phyloP scores from a whole-genome alignment of 2,888 invertebrate genomes.

The Dasysyrphus tricinctus region DNA sequence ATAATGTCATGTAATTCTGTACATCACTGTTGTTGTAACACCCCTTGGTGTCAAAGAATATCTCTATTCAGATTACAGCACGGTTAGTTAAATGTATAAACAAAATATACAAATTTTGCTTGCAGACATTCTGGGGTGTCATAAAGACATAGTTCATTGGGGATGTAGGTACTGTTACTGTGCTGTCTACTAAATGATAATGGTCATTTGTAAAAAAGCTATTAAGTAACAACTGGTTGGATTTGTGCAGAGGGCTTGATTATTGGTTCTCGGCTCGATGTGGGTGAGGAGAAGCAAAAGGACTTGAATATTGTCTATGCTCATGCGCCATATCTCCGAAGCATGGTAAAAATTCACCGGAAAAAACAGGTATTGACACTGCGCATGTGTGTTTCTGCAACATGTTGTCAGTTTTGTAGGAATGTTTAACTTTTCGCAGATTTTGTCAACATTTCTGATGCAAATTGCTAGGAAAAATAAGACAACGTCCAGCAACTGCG shows the following conservation, averaged over 20 bases:
- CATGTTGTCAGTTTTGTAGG: constrained; percentile 56
- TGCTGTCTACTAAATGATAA: constrained; percentile 61
- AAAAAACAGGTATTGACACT: not conserved
- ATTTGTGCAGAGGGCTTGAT: constrained; percentile 28
- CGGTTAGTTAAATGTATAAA: constrained; percentile 70
- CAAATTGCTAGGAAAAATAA: not conserved
- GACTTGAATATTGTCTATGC: constrained; percentile 37
- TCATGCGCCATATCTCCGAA: constrained; percentile 50
- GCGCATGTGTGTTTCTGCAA: constrained; percentile 68
- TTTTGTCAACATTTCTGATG: constrained; percentile 58
- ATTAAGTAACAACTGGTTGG: constrained; percentile 63
- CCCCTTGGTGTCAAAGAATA: constrained; percentile 47
- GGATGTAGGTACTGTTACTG: constrained; percentile 27
- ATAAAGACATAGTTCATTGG: constrained; percentile 63
- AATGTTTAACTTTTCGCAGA: constrained; percentile 1
- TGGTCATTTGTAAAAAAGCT: constrained; percentile 61
- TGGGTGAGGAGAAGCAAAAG: not conserved
- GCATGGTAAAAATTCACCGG: constrained; percentile 19
- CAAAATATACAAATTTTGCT: constrained; percentile 55
- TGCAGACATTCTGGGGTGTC: constrained; percentile 53
- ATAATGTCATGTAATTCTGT: not conserved
- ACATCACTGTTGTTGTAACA: constrained; percentile 4
- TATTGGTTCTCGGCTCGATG: constrained; percentile 36
- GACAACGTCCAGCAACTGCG: not conserved
- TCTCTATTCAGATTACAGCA: constrained; percentile 62